Percentiles rank a stretch among this genome's conserved stretches.
Conservation (phyloP, 2,888 invertebrate genomes). For the Machimus atricapillus region DNA sequence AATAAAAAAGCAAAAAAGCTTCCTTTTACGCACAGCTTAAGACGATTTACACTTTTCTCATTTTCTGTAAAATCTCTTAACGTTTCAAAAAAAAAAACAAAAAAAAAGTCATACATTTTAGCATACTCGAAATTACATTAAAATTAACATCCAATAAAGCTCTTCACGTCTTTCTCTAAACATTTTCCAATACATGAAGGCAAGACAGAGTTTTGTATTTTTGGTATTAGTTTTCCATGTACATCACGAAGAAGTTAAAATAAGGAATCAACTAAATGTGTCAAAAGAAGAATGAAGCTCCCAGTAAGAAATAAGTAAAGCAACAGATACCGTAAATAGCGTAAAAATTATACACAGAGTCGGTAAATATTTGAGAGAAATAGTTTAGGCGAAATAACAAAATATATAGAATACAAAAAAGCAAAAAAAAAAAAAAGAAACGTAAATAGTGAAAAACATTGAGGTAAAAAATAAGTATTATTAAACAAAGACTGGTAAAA, state of each 20-base stretch:
- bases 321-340: constrained; percentile 24
- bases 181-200: not conserved
- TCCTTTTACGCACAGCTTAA: not conserved
- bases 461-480: constrained; percentile 43
- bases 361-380: constrained; percentile 14
- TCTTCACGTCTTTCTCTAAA: constrained; percentile 24
- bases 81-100: not conserved
- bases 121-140: not conserved
- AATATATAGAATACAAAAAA: not conserved
- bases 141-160: constrained; percentile 1
- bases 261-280: not conserved
- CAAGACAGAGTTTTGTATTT: not conserved
- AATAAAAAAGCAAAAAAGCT: not conserved
- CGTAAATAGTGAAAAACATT: constrained; percentile 12
- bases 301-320: constrained; percentile 47
- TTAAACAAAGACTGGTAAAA: constrained; percentile 62
- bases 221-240: not conserved
- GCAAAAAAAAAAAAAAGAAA: constrained; percentile 23
- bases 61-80: not conserved
- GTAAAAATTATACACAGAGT: constrained; percentile 38
- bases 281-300: constrained; percentile 3
- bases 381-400: constrained; percentile 32
- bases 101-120: not conserved
- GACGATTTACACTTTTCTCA: not conserved
- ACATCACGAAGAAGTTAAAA: not conserved